phyloP scores from a whole-genome alignment of 2,888 invertebrate species.

The Tigriopus californicus region DNA sequence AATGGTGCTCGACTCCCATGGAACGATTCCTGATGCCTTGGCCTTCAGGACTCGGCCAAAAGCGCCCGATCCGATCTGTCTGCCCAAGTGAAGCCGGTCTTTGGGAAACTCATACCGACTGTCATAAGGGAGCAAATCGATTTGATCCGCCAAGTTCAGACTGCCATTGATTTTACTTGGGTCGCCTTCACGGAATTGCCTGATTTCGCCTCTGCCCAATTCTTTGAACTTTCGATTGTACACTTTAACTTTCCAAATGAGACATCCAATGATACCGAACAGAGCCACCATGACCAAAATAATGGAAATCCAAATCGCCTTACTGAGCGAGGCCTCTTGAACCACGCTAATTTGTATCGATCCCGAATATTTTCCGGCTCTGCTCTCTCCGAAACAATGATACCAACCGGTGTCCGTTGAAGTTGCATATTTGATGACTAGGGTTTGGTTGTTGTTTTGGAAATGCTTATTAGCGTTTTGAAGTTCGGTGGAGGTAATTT shows the following conservation, averaged over 20 bases:
- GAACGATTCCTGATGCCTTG: conserved; percentile 50
- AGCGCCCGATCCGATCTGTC: conserved; percentile 77
- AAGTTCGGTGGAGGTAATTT: not conserved
- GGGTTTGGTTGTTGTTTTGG: not conserved
- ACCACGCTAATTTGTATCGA: not conserved
- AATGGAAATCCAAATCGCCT: not conserved
- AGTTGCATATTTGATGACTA: conserved; percentile 1
- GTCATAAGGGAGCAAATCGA: conserved; percentile 78
- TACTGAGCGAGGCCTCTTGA: not conserved
- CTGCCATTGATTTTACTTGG: conserved; percentile 25
- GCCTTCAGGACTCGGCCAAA: conserved; percentile 85
- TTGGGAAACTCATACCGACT: conserved; percentile 72
- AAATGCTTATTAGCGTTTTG: not conserved
- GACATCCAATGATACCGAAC: not conserved
- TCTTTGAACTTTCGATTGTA: not conserved
- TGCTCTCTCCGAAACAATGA: not conserved
- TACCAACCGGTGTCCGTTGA: not conserved
- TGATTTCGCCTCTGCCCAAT: not conserved
- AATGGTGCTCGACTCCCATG: conserved; percentile 38
- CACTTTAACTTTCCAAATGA: not conserved
- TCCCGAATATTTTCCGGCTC: not conserved
- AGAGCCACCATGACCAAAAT: not conserved
- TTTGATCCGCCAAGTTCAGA: conserved; percentile 73
- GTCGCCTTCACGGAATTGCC: conserved; percentile 3
- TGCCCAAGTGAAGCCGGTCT: conserved; percentile 60